Evolutionary conservation across 2,888 invertebrate species (phyloP).

Genomic region (Ashinkailepas kermadecensis): DNA sequence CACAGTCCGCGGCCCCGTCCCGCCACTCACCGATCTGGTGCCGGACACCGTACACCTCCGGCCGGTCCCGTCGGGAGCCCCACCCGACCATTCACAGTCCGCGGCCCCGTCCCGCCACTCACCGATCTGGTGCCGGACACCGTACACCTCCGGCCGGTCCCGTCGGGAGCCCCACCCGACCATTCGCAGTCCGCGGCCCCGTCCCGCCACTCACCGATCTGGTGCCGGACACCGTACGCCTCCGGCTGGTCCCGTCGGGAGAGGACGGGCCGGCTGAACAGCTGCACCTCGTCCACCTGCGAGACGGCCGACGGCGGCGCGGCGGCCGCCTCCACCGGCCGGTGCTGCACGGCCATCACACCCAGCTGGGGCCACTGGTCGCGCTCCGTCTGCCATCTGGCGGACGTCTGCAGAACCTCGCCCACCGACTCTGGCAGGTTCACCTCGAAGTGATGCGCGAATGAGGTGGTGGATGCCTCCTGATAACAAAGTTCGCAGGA

Average conservation of each 20-base stretch:
- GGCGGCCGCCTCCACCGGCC: conserved; percentile 23
- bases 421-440: conserved; percentile 27
- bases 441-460: conserved; percentile 29
- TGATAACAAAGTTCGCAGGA: background rate
- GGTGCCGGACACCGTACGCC: background rate
- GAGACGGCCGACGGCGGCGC: background rate
- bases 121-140: conserved; percentile 5
- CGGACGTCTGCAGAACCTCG: conserved; percentile 25
- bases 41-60: background rate
- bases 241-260: background rate
- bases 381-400: conserved; percentile 28
- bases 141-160: background rate
- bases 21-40: background rate
- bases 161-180: background rate
- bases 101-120: background rate
- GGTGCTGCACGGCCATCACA: conserved; percentile 26
- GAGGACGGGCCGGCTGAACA: background rate
- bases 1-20: background rate
- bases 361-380: conserved; percentile 29
- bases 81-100: no score
- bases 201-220: background rate
- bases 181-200: background rate
- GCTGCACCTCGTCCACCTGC: background rate
- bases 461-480: conserved; percentile 25
- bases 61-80: background rate